phyloP scores from a whole-genome alignment of 2,113 vertebrate species.

The Oreocharis arfaki region DNA sequence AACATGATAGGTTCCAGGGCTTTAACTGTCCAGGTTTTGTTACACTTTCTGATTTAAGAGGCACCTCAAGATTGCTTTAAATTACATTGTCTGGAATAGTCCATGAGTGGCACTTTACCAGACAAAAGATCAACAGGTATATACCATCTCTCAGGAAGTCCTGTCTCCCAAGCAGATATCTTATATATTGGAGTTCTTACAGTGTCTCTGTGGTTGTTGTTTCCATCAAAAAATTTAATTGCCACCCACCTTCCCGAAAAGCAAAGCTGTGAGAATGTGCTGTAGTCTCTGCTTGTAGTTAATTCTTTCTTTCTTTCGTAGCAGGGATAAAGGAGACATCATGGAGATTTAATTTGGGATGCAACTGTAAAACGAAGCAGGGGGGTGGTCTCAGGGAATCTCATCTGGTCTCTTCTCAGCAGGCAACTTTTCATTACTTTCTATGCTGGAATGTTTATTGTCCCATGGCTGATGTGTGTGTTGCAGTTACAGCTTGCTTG shows the following conservation, averaged over 20 bases:
- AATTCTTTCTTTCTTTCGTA: background rate
- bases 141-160: background rate
- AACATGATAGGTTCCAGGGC: background rate
- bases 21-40: background rate
- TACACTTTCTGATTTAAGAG: background rate
- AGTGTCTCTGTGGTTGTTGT: background rate
- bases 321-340: background rate
- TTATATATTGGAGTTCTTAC: background rate
- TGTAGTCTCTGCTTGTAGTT: background rate
- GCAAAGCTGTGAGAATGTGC: background rate
- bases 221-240: background rate
- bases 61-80: background rate
- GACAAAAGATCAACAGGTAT: background rate
- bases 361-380: background rate
- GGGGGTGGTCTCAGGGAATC: background rate
- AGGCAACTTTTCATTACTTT: conserved; percentile 59
- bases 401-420: conserved; percentile 52
- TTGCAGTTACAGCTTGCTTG: conserved; percentile 32
- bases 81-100: background rate
- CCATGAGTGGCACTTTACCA: background rate
- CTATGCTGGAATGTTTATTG: conserved; percentile 38
- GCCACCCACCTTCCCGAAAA: background rate
- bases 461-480: background rate
- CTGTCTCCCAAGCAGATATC: background rate
- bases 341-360: conserved; percentile 33